Conservation (phyloP, 2,797 vertebrate species). For the Gymnoscopelus microlampas region DNA sequence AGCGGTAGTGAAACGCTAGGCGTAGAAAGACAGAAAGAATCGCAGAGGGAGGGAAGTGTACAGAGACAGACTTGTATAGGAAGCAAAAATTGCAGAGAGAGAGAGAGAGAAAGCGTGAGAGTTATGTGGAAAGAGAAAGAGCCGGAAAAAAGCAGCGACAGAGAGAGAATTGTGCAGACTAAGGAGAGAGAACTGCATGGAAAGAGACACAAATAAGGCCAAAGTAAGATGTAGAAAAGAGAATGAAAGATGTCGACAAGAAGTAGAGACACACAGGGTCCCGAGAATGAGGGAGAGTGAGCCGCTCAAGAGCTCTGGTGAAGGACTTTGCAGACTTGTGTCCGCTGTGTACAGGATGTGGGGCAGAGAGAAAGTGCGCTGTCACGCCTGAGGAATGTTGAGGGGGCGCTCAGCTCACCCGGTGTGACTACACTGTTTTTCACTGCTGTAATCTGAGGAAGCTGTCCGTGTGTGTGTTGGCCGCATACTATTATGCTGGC, state of each 20-base stretch:
- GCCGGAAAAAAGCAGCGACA: slow-evolving; percentile 6
- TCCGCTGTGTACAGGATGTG: background rate
- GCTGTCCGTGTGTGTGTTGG: slow-evolving; percentile 12
- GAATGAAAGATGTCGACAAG: no score
- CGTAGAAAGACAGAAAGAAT: background rate
- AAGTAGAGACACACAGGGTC: no score
- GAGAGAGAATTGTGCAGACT: background rate
- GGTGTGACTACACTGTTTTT: slow-evolving; percentile 43
- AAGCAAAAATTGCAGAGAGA: slow-evolving; percentile 11
- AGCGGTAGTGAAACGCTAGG: no score
- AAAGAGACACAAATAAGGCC: no score
- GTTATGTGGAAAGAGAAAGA: slow-evolving; percentile 5
- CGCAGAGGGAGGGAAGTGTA: background rate
- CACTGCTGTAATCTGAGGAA: slow-evolving; percentile 40
- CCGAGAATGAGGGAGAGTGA: no score
- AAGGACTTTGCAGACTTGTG: no score
- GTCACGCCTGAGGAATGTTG: slow-evolving; percentile 46
- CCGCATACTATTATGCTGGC: slow-evolving; percentile 8
- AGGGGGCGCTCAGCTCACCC: slow-evolving; percentile 12
- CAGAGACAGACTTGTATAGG: slow-evolving; percentile 1
- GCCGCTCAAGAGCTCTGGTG: no score
- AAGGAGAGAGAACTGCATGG: background rate
- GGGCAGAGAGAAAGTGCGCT: slow-evolving; percentile 24
- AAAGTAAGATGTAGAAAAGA: no score
- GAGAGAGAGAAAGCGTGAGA: background rate